These are phyloP conservation scores for Ctenoplectra terminalis DNA, from an alignment of 1,140 invertebrate genomes.

Conservation along the genomic window DNA sequence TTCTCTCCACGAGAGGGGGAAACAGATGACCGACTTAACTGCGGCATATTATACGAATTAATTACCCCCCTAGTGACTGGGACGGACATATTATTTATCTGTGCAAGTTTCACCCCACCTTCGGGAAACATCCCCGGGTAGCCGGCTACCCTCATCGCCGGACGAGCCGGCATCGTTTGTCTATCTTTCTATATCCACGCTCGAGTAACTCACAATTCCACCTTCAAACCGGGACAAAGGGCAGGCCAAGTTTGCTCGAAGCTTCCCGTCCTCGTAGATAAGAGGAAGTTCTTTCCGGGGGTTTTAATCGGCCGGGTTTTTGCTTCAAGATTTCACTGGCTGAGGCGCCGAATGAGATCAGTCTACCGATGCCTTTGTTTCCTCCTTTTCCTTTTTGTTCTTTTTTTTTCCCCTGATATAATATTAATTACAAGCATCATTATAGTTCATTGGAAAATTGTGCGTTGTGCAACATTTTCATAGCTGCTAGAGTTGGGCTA, in stretches of 20 bases:
- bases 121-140: constrained; percentile 62
- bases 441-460: no score
- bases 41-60: constrained; percentile 83
- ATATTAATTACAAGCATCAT: no score
- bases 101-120: constrained; percentile 33
- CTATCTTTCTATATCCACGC: constrained; percentile 76
- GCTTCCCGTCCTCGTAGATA: constrained; percentile 29
- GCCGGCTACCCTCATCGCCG: constrained; percentile 68
- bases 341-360: background rate
- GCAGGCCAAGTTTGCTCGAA: constrained; percentile 48
- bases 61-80: constrained; percentile 77
- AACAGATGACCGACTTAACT: constrained; percentile 81
- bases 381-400: background rate
- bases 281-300: constrained; percentile 42
- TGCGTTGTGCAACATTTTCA: no score
- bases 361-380: background rate
- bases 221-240: constrained; percentile 54
- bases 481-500: no score
- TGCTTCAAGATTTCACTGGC: constrained; percentile 15
- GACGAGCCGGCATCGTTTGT: constrained; percentile 74
- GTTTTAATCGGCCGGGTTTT: constrained; percentile 48
- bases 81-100: constrained; percentile 82
- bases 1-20: constrained; percentile 50
- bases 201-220: constrained; percentile 64
- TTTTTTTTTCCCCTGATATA: no score